Base-by-base conservation (phyloP, 1,140 invertebrate species). In the Varroa destructor region DNA sequence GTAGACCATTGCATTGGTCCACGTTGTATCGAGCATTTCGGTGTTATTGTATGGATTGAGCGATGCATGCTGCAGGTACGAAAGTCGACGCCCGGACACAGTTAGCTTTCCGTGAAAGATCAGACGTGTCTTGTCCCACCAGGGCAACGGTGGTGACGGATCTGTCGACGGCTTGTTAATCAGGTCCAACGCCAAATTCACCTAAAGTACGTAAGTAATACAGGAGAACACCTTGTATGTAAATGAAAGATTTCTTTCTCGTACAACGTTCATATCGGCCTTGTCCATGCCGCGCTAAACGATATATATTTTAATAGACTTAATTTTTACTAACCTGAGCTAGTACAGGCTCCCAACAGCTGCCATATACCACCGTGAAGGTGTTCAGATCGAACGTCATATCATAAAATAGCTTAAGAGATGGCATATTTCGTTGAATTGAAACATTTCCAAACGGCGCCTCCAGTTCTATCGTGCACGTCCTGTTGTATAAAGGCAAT, bases 31-130 rank as follows among this genome's bases (percentile, higher is more conserved):
- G 91, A 99, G 97, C 80, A 98, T 89, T 80, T 99, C 96, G 0
- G 95, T 98, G 0, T 91, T 94, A 78, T 99, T 99, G 78, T 97
- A 98, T 0, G 96, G 96, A 83, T 99, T 93, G 4, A 95, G 82
- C 0, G 93, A 96, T 1, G 93, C 93, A 79, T 97, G 93, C 75
- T 98, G 78, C 55, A 93, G 81, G 25, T 95, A 86, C 1, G 90
- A 92, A 74, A 97, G 83, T 76, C 90, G 88, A 76, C 88, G 85
- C 8, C 91, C 87, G 71, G 88, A 87, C 75, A 93, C 85, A 0
- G 91, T 94, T 37, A 97, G 80, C 14, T 92, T 84, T 0, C 96
- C 96, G 79, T 99, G 96, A 74, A 96, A 84, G 12, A 97, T 81
- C 0, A 97, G 80, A 0, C 94, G 83, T 79, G 93, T 88, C 82